Conservation (phyloP, 2,113 vertebrate genomes). For the Heptranchias perlo region DNA sequence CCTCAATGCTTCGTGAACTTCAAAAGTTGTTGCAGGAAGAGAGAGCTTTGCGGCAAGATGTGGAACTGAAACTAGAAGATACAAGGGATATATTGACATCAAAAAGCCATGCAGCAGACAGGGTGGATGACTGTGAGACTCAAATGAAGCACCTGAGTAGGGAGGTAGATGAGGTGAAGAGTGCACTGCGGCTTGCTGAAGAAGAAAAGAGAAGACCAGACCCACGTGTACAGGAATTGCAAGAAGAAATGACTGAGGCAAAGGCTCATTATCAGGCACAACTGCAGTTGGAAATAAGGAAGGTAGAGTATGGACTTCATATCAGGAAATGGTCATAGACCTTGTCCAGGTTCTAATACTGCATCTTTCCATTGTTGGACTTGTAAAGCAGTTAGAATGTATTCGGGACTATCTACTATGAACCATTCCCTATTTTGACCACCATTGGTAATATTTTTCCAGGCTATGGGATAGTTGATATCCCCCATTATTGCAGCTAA, state of each 20-base stretch:
- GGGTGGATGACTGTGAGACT: constrained; percentile 59
- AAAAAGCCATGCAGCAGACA: constrained; percentile 52
- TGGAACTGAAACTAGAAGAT: constrained; percentile 72
- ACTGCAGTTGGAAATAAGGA: constrained; percentile 71
- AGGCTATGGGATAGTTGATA: background rate
- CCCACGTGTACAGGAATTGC: constrained; percentile 66
- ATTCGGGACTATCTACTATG: background rate
- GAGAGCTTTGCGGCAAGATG: constrained; percentile 63
- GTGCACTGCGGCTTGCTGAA: constrained; percentile 54
- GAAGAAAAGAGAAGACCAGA: constrained; percentile 62
- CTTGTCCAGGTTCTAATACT: background rate
- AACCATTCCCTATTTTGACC: background rate
- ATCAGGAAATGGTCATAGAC: background rate
- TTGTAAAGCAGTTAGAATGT: background rate
- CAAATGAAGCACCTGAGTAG: constrained; percentile 57
- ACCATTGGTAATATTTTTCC: background rate
- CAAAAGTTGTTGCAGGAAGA: constrained; percentile 79
- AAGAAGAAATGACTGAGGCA: constrained; percentile 63
- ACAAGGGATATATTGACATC: constrained; percentile 54
- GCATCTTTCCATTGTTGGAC: background rate
- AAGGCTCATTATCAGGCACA: constrained; percentile 73
- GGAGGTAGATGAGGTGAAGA: constrained; percentile 65
- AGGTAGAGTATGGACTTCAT: constrained; percentile 57
- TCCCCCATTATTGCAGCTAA: background rate
- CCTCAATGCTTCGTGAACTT: constrained; percentile 79